Evolutionary conservation across 30 jellyfish, hydroid and myxozoan genomes (phyloP), one percentile per base, ranked within the genome.

Genomic region (Aurelia coerulea): DNA sequence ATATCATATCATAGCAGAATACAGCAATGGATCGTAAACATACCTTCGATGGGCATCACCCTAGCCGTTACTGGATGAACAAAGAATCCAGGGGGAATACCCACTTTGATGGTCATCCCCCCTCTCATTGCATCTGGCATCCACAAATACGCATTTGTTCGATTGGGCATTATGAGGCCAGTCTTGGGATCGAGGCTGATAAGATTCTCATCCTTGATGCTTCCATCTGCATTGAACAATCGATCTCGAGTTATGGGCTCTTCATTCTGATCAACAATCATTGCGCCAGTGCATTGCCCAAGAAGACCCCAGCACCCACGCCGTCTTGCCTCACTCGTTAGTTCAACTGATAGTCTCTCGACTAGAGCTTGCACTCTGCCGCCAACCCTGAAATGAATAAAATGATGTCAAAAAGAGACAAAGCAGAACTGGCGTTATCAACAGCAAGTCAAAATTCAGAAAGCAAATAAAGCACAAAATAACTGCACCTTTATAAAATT

Each of bases 251-350:
- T 75, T 63, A 94, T 75, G 56, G 91, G 94, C 62, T 76, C 88
- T 66, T 90, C 97, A 62, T 65, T 62, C 18, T 73, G 73, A 66
- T 85, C 95, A 35, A 94, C 90, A 78, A 88, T 62, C 79, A 94
- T 42, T 14, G 89, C 97, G 34, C 99, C 99, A 37, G 91, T 72
- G 10, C 81, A 75, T 41, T 94, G 97, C 6, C 97, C 95, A 34
- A 94, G 95, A 58, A 94, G 85, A 29, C 99, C 97, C 90, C 96
- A 80, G 53, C 96, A 94, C 18, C 99, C 99, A 6, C 99, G 84
- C 23, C 99, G 68, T 70, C 94, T 94, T 34, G 99, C 90, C 62
- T 94, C 99, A 31, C 95, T 86, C 29, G 97, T 85, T 10, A 94
- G 62, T 60, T 94, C 97, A 34, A 81, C 90, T 5, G 97, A 71